Conservation (phyloP, 1,140 invertebrate genomes). For the Procambarus clarkii region DNA sequence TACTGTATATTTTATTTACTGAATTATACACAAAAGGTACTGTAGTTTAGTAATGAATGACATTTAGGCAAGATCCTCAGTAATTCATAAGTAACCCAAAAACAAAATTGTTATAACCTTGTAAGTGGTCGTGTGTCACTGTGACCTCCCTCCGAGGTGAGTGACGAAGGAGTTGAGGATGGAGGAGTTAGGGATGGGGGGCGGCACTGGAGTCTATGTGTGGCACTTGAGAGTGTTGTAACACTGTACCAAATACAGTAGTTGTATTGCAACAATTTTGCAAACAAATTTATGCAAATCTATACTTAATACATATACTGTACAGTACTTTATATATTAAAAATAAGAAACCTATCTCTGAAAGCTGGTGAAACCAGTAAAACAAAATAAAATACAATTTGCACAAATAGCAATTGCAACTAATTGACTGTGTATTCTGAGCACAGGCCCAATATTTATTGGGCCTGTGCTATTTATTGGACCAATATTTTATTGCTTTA, state of each 20-base stretch:
- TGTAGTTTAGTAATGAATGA: too few relatives aligned
- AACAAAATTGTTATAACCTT: slow-evolving; percentile 11
- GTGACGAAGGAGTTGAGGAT: slow-evolving; percentile 65
- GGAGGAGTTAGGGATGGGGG: slow-evolving; percentile 65
- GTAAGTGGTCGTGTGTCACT: slow-evolving; percentile 54
- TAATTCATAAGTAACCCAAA: too few relatives aligned
- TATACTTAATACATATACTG: background rate
- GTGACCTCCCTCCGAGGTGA: slow-evolving; percentile 56
- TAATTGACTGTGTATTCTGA: too few relatives aligned
- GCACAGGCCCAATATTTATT: too few relatives aligned
- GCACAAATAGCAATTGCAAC: background rate
- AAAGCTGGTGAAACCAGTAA: background rate
- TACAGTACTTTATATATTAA: too few relatives aligned
- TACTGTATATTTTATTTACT: too few relatives aligned
- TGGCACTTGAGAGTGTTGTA: slow-evolving; percentile 39
- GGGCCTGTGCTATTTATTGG: too few relatives aligned
- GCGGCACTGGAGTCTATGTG: slow-evolving; percentile 57
- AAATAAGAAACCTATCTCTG: background rate
- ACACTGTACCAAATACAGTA: slow-evolving; percentile 4
- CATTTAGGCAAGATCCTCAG: too few relatives aligned
- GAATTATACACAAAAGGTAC: too few relatives aligned
- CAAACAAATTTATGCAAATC: too few relatives aligned
- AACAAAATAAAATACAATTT: background rate
- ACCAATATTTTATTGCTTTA: too few relatives aligned
- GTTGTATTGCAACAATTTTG: background rate